Evolutionary conservation across 1,140 invertebrate genomes (phyloP).

Genomic region (Charaxes varanes): DNA sequence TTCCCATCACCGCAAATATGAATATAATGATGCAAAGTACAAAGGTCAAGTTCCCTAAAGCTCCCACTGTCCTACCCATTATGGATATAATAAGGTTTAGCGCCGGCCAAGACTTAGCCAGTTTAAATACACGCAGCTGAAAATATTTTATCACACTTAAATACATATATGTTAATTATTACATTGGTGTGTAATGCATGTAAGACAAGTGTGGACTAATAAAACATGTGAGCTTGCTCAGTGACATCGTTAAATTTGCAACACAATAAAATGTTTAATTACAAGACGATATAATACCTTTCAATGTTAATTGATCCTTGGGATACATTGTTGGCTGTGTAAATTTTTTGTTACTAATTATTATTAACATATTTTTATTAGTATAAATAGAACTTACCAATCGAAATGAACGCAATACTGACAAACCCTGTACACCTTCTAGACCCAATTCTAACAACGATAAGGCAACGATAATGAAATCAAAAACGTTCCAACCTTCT

Average conservation of each 20-base stretch:
- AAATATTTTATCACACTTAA: conserved; percentile 71
- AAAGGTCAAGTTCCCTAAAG: conserved; percentile 97
- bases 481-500: conserved; percentile 99
- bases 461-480: conserved; percentile 97
- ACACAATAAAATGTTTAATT: not conserved
- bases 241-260: not conserved
- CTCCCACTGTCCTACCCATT: conserved; percentile 98
- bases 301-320: not conserved
- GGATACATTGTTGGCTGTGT: not conserved
- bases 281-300: conserved; percentile 1
- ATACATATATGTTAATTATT: conserved; percentile 32
- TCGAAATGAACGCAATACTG: conserved; percentile 97
- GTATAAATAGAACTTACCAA: conserved; percentile 83
- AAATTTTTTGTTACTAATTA: not conserved
- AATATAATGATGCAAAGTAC: conserved; percentile 98
- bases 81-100: conserved; percentile 98
- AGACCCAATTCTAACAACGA: conserved; percentile 95
- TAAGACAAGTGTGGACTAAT: conserved; percentile 4
- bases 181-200: conserved; percentile 15
- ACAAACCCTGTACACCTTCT: conserved; percentile 95
- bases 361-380: conserved; percentile 9
- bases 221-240: conserved; percentile 8
- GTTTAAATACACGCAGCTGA: conserved; percentile 98
- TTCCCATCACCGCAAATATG: conserved; percentile 99
- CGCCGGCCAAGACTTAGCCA: conserved; percentile 99